Conservation (phyloP, 2,797 vertebrate species). For the Todus mexicanus region DNA sequence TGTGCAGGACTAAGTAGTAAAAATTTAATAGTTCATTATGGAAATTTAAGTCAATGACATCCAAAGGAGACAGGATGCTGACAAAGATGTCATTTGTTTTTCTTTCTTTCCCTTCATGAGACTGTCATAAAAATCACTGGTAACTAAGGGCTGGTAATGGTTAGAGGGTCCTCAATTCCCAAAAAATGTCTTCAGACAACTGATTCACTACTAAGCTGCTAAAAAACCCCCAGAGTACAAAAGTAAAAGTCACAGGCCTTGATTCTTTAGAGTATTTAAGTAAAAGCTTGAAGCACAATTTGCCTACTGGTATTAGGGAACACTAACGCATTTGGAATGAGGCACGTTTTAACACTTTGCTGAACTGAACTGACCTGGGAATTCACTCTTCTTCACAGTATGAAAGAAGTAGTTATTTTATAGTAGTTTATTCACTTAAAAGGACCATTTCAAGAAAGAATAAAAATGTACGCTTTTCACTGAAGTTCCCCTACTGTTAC, state of each 20-base stretch:
- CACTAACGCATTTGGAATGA: not conserved
- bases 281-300: not conserved
- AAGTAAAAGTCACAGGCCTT: not conserved
- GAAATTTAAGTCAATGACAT: not conserved
- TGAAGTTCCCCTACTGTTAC: not conserved
- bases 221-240: not conserved
- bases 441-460: not conserved
- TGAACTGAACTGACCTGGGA: not conserved
- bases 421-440: not conserved
- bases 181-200: not conserved
- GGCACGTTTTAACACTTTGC: not conserved
- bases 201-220: not conserved
- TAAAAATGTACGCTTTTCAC: not conserved
- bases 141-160: not conserved
- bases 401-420: not conserved
- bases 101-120: not conserved
- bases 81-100: not conserved
- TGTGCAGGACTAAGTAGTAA: not conserved
- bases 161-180: not conserved
- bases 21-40: not conserved
- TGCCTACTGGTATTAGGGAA: not conserved
- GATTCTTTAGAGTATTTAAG: not conserved
- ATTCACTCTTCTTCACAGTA: not conserved
- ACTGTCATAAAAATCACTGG: not conserved
- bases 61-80: not conserved